Evolutionary conservation across 53 echinoderm and acorn worm genomes (phyloP).

Genomic region (Paracentrotus lividus): DNA sequence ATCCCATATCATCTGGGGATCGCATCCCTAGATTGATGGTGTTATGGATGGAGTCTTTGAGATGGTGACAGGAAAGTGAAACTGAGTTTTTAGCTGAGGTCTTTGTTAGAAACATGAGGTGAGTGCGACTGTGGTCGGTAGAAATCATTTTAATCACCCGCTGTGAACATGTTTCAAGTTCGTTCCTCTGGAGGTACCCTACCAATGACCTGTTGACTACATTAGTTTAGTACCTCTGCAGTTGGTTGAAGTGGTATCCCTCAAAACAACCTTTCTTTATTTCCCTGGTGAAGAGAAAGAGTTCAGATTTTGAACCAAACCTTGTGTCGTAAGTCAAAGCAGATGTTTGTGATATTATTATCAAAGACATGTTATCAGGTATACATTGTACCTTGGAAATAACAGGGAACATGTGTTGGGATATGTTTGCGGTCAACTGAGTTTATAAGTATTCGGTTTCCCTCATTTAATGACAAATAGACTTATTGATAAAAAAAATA

Average conservation of each 20-base stretch:
- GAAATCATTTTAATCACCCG: slow-evolving; percentile 26
- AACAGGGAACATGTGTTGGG: background rate
- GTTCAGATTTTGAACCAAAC: slow-evolving; percentile 42
- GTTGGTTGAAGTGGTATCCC: background rate
- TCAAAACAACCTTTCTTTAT: slow-evolving; percentile 15
- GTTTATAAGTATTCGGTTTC: background rate
- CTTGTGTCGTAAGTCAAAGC: too few relatives aligned
- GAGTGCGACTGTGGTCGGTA: slow-evolving; percentile 18
- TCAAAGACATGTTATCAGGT: background rate
- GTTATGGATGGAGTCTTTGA: slow-evolving; percentile 51
- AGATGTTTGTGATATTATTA: slow-evolving; percentile 22
- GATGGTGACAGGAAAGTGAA: slow-evolving; percentile 44
- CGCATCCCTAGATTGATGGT: slow-evolving; percentile 13
- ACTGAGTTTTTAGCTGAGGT: slow-evolving; percentile 11
- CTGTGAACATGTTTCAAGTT: slow-evolving; percentile 35
- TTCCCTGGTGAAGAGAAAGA: background rate
- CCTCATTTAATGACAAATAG: background rate
- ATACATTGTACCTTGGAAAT: slow-evolving; percentile 17
- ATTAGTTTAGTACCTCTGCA: slow-evolving; percentile 7
- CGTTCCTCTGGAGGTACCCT: slow-evolving; percentile 7
- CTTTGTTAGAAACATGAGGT: slow-evolving; percentile 44
- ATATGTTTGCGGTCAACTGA: background rate
- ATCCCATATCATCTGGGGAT: slow-evolving; percentile 17
- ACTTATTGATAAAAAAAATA: background rate
- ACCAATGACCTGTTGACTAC: slow-evolving; percentile 50